Percentiles rank a stretch among this genome's conserved stretches.
Conservation (phyloP, 2,888 invertebrate genomes). For the Cerastis rubricosa region DNA sequence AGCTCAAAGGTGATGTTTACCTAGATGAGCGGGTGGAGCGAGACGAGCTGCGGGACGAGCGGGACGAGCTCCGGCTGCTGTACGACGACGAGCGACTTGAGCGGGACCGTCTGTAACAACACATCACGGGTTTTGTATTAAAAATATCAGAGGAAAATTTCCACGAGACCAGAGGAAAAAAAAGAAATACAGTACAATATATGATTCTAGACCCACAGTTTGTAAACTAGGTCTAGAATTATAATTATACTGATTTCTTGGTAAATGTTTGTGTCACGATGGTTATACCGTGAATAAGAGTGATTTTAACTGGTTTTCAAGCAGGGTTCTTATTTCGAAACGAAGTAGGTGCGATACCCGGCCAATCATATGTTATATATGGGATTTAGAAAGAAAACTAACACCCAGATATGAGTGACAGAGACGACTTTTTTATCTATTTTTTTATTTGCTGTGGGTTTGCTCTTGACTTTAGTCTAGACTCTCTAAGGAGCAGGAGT, state of each 20-base stretch:
- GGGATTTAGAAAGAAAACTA: not conserved
- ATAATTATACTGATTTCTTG: not conserved
- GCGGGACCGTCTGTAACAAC: constrained; percentile 79
- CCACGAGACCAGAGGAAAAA: not conserved
- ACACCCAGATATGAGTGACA: not conserved
- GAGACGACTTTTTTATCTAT: no score
- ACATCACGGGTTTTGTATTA: not conserved
- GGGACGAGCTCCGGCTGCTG: constrained; percentile 90
- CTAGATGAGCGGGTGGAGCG: constrained; percentile 85
- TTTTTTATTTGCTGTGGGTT: no score
- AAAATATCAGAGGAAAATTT: not conserved
- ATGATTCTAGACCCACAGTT: not conserved
- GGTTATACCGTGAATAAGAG: not conserved
- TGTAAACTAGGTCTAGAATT: not conserved
- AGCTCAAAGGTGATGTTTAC: constrained; percentile 70
- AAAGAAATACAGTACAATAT: not conserved
- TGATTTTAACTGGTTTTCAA: constrained; percentile 1
- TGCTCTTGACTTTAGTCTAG: no score
- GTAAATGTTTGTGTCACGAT: not conserved
- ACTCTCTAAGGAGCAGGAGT: not conserved
- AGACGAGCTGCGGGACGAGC: constrained; percentile 40
- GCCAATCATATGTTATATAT: not conserved
- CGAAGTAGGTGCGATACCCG: not conserved
- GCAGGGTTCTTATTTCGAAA: not conserved
- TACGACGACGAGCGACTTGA: constrained; percentile 89